Conservation (phyloP, 2,113 vertebrate genomes). For the Pachypanchax playfairii region DNA sequence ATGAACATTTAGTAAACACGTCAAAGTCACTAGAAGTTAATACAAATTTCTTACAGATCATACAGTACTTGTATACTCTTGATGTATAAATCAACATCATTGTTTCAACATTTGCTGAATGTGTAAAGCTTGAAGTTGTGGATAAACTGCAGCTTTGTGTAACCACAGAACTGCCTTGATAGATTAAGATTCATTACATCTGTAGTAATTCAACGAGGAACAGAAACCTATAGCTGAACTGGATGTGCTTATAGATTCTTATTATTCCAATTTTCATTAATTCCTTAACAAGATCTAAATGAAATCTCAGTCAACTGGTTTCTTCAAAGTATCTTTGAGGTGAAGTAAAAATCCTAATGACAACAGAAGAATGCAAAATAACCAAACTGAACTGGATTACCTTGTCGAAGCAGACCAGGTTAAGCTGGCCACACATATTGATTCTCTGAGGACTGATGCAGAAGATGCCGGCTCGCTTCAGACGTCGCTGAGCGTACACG, state of each 20-base stretch:
- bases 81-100: background rate
- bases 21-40: background rate
- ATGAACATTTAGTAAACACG: background rate
- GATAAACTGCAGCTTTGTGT: background rate
- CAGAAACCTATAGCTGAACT: too few species aligned
- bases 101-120: background rate
- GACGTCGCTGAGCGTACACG: constrained; percentile 92
- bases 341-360: background rate
- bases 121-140: background rate
- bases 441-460: constrained; percentile 98
- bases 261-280: background rate
- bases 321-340: background rate
- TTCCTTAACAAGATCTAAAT: background rate
- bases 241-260: constrained; percentile 3
- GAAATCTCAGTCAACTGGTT: background rate
- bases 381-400: constrained; percentile 58
- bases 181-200: background rate
- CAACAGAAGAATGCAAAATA: too few species aligned
- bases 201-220: too few species aligned
- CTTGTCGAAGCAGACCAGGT: constrained; percentile 98
- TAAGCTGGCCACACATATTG: constrained; percentile 96
- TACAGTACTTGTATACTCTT: background rate
- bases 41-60: background rate
- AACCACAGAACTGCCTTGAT: background rate
- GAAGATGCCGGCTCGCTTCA: constrained; percentile 91